Evolutionary conservation across 2,888 invertebrate species (phyloP).

Genomic region (Diadegma fenestrale): DNA sequence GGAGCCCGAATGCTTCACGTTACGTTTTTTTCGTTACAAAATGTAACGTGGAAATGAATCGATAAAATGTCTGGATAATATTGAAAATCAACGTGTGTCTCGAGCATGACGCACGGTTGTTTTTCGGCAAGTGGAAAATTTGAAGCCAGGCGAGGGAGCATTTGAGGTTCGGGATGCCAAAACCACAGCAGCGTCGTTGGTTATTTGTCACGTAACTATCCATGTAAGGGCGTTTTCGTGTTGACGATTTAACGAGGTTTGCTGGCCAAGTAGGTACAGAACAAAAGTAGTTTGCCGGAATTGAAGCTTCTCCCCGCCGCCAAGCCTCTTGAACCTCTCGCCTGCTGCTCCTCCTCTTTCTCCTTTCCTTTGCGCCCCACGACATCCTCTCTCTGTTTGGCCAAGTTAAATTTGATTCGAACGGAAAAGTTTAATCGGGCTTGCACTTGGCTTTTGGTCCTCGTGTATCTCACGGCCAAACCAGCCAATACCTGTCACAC

Average conservation of each 20-base stretch:
- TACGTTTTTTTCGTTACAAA: not conserved
- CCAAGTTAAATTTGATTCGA: conserved; percentile 83
- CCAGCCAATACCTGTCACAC: conserved; percentile 45
- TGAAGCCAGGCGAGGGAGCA: conserved; percentile 10
- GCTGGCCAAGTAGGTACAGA: conserved; percentile 73
- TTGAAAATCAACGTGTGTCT: not conserved
- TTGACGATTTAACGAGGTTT: conserved; percentile 77
- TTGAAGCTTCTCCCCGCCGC: conserved; percentile 18
- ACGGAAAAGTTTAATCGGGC: conserved; percentile 82
- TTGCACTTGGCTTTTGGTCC: conserved; percentile 69
- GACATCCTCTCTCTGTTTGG: conserved; percentile 70
- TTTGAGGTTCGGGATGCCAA: conserved; percentile 35
- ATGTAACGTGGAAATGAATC: not conserved
- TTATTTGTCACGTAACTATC: conserved; percentile 61
- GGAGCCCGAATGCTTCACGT: not conserved
- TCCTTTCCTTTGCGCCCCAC: not conserved
- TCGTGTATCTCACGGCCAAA: conserved; percentile 53
- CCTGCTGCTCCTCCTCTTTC: not conserved
- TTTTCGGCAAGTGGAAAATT: not conserved
- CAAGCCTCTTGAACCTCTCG: not conserved
- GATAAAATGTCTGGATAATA: not conserved
- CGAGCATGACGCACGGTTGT: not conserved
- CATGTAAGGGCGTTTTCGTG: conserved; percentile 71
- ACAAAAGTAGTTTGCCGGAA: conserved; percentile 79
- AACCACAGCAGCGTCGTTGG: conserved; percentile 42